Base-by-base conservation (phyloP, 2,113 vertebrate genomes). In the Scolopax mira region DNA sequence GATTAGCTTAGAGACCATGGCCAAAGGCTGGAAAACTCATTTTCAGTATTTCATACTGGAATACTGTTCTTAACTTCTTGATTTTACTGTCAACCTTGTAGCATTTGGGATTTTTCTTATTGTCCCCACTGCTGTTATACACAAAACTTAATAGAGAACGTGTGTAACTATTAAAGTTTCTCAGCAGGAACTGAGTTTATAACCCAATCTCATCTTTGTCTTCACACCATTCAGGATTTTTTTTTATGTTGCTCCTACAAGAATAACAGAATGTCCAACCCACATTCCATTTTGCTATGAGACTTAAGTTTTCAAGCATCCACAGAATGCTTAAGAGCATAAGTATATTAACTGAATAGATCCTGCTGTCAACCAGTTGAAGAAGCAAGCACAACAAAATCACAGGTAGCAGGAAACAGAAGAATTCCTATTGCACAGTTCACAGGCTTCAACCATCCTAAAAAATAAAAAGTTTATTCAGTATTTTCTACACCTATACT, bases 161-260 rank as follows among this genome's bases (percentile, higher is more conserved):
- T 0, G 0, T 39, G 52, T 24, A 88, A 48, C 37, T 5, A 0
- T 5, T 75, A 3, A 77, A 66, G 28, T 37, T 65, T 41, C 48
- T 75, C 42, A 62, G 4, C 4, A 52, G 25, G 33, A 89, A 33
- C 13, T 23, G 18, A 22, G 23, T 61, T 87, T 35, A 78, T 57
- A 78, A 70, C 14, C 30, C 57, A 49, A 78, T 27, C 11, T 42
- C 7, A 13, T n/a, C 27, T 54, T 71, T 78, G 15, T 37, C n/a
- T 70, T 85, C 51, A 49, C 8, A 25, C 13, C 7, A 55, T 23
- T 73, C 9, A 18, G 11, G 42, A 13, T 27, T 16, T 54, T 70
- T 62, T 85, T 37, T 42, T 9, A 42, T 73, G 81, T 3, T 23
- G 19, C 18, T 70, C 52, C 14, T 30, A 39, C 4, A 8, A 10